phyloP scores from a whole-genome alignment of 2,113 vertebrate genomes.

The Chloroceryle aenea region DNA sequence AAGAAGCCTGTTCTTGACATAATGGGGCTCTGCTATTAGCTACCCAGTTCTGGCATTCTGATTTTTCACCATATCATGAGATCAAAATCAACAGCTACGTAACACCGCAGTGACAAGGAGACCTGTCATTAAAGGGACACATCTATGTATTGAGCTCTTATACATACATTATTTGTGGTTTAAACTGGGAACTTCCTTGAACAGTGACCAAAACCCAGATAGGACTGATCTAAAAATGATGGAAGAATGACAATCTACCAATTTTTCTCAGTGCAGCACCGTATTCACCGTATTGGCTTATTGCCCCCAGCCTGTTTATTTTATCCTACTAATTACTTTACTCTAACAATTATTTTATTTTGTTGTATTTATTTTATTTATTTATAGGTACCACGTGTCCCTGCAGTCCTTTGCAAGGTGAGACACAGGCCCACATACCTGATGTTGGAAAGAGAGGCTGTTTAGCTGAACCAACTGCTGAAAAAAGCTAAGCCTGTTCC shows the following conservation, averaged over 20 bases:
- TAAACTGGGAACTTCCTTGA: neutral
- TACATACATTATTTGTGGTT: neutral
- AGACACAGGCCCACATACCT: neutral
- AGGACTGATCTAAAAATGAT: neutral
- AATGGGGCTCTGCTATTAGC: neutral
- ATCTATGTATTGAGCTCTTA: neutral
- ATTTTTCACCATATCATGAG: neutral
- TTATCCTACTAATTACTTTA: neutral
- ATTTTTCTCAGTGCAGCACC: neutral
- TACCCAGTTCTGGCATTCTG: neutral
- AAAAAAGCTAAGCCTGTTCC: neutral
- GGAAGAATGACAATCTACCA: neutral
- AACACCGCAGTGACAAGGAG: neutral
- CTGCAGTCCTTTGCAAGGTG: neutral
- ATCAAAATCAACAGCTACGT: neutral
- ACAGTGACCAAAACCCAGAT: rapidly evolving
- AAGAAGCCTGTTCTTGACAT: neutral
- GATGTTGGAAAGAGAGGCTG: neutral
- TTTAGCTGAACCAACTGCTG: neutral
- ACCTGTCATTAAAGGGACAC: neutral
- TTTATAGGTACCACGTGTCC: neutral
- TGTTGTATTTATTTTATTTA: neutral
- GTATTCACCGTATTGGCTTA: neutral
- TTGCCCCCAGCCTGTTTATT: neutral
- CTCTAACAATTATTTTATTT: neutral